Evolutionary conservation across 1,140 invertebrate genomes (phyloP).

Genomic region (Augochlora pura): DNA sequence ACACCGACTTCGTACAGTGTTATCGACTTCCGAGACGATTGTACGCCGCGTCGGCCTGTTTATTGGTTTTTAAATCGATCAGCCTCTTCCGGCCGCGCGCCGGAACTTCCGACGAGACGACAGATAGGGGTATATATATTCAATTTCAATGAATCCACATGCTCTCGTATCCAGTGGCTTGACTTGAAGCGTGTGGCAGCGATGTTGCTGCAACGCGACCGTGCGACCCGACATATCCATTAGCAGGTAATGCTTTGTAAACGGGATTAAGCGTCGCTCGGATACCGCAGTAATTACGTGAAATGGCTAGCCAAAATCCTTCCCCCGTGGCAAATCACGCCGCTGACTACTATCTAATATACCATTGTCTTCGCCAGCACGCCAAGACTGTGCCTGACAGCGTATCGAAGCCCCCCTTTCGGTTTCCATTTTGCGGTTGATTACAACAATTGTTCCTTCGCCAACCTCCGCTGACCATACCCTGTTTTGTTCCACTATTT

Average conservation of each 20-base stretch:
- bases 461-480: neutral
- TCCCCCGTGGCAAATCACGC: slow-evolving; percentile 50
- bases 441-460: neutral
- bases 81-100: neutral
- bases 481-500: neutral
- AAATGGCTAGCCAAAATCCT: slow-evolving; percentile 51
- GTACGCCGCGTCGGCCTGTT: neutral
- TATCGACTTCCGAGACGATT: no score
- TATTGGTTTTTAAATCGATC: slow-evolving; percentile 6
- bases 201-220: slow-evolving; percentile 13
- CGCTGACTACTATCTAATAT: slow-evolving; percentile 42
- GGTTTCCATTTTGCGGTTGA: neutral
- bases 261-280: slow-evolving; percentile 55
- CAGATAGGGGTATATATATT: slow-evolving; percentile 19
- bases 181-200: slow-evolving; percentile 15
- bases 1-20: no score
- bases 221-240: slow-evolving; percentile 53
- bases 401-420: neutral
- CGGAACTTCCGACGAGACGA: no score
- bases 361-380: slow-evolving; percentile 26
- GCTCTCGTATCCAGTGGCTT: neutral
- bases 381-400: slow-evolving; percentile 3
- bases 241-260: slow-evolving; percentile 65
- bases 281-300: slow-evolving; percentile 61
- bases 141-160: slow-evolving; percentile 33